phyloP scores from a whole-genome alignment of 2,113 vertebrate genomes.

The Saguinus midas region DNA sequence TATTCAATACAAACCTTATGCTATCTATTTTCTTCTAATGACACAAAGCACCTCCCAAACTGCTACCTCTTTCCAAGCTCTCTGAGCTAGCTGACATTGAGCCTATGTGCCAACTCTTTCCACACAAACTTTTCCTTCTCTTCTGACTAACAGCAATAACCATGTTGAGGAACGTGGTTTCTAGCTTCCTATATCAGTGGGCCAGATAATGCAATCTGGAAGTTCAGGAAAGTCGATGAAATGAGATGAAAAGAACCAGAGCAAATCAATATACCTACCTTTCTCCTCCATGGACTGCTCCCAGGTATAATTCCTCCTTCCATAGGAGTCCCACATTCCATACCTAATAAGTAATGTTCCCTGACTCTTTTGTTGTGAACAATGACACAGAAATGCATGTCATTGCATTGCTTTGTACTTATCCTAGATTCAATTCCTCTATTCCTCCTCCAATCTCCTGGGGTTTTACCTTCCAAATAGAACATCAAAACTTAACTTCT shows the following conservation, averaged over 20 bases:
- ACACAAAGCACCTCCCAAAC: background rate
- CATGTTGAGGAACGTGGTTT: rapidly evolving
- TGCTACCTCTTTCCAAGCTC: background rate
- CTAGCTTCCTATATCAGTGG: background rate
- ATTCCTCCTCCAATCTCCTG: background rate
- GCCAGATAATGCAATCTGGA: background rate
- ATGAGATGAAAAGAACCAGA: background rate
- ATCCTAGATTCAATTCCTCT: background rate
- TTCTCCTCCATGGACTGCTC: background rate
- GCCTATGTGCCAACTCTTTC: no score
- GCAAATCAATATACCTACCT: background rate
- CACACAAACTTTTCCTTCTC: no score
- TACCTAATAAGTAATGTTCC: background rate
- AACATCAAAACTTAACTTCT: background rate
- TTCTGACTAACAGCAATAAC: background rate
- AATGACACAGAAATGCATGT: background rate
- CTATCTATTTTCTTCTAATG: background rate
- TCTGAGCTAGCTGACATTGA: background rate
- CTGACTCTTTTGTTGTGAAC: background rate
- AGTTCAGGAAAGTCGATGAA: background rate
- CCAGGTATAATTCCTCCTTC: background rate
- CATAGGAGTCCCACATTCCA: background rate
- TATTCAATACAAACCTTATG: no score
- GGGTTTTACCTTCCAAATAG: background rate
- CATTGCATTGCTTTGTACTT: no score